Conservation (phyloP, 2,797 vertebrate genomes). For the Brotula barbata region DNA sequence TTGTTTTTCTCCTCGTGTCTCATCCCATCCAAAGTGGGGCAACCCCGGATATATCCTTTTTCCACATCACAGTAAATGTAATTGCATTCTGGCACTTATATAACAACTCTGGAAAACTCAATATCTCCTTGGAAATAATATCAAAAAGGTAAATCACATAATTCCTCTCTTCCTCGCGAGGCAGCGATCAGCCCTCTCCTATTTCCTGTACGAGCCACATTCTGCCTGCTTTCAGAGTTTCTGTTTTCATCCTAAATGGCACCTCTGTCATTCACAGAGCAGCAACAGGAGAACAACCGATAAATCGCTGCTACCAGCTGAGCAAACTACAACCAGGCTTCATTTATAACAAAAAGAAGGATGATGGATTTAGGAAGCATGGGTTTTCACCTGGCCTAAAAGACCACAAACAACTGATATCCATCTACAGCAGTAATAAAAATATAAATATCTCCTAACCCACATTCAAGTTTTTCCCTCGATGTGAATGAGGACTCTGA, state of each 20-base stretch:
- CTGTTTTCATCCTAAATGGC: constrained; percentile 69
- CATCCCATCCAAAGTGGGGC: not conserved
- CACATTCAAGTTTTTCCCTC: no score
- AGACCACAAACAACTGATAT: constrained; percentile 21
- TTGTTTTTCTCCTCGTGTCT: not conserved
- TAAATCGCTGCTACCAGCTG: constrained; percentile 79
- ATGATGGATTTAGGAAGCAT: constrained; percentile 41
- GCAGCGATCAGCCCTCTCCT: constrained; percentile 52
- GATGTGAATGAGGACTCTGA: no score
- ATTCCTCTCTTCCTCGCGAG: constrained; percentile 29
- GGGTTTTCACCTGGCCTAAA: constrained; percentile 40
- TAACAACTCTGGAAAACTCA: constrained; percentile 1
- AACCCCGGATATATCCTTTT: not conserved
- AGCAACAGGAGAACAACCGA: constrained; percentile 72
- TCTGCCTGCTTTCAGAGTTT: constrained; percentile 48
- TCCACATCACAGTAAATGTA: constrained; percentile 1
- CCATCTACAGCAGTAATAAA: not conserved
- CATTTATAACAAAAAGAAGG: constrained; percentile 74
- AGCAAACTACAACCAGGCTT: constrained; percentile 70
- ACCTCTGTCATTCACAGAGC: constrained; percentile 69
- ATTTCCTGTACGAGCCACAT: constrained; percentile 55
- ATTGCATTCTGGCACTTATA: not conserved
- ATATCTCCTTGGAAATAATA: constrained; percentile 15
- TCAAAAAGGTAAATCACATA: constrained; percentile 24
- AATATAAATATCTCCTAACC: not conserved